These are phyloP conservation scores for Micromys minutus DNA, from an alignment of 2,113 vertebrate genomes.

Conservation along the genomic window DNA sequence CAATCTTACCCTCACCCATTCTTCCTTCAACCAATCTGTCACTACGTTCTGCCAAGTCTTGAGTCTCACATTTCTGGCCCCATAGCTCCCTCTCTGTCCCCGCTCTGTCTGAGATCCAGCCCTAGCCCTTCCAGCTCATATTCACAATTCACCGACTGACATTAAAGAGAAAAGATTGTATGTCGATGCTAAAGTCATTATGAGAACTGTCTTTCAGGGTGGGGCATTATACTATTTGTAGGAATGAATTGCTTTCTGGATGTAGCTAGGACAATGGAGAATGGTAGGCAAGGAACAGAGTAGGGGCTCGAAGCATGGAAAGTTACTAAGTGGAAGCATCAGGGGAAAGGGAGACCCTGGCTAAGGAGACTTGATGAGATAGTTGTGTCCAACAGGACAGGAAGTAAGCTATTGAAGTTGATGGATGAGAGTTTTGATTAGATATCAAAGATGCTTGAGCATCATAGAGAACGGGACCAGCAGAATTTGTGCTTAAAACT, in stretches of 20 bases:
- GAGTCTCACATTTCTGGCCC: not conserved
- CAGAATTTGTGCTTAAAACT: not conserved
- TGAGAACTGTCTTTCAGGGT: not conserved
- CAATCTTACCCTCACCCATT: not conserved
- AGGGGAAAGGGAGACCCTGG: not conserved
- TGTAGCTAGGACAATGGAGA: not conserved
- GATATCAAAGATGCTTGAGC: not conserved
- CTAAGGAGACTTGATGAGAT: not conserved
- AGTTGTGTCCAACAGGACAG: not conserved
- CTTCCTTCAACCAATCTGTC: constrained; percentile 29
- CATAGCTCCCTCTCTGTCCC: not conserved
- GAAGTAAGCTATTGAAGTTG: not conserved
- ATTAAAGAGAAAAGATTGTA: not conserved
- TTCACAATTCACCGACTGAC: not conserved
- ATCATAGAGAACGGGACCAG: no score
- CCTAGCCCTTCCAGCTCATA: not conserved
- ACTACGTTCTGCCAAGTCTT: not conserved
- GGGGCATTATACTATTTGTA: not conserved
- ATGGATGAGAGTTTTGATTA: not conserved
- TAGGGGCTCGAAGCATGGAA: not conserved
- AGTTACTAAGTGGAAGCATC: not conserved
- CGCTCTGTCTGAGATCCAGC: not conserved
- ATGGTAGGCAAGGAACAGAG: not conserved
- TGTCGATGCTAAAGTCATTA: not conserved
- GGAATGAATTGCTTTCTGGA: not conserved